Evolutionary conservation across 2,888 invertebrate genomes (phyloP).

Genomic region (Candidula unifasciata): DNA sequence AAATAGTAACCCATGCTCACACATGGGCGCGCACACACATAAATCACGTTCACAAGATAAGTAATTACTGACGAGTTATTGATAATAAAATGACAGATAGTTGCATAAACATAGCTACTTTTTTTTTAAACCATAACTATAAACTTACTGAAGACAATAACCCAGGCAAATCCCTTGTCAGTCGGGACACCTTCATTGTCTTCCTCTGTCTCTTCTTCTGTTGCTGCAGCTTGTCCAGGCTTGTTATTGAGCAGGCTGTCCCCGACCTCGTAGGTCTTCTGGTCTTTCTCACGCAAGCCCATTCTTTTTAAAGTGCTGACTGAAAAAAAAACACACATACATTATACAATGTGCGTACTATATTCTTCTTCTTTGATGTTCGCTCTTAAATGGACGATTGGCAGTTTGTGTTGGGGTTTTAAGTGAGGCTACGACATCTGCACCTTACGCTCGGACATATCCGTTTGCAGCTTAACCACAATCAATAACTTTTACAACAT

Average conservation of each 20-base stretch:
- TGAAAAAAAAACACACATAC: background rate
- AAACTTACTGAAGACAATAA: conserved; percentile 39
- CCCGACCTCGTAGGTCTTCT: background rate
- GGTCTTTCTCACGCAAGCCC: background rate
- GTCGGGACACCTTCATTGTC: conserved; percentile 30
- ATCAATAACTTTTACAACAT: too few species aligned
- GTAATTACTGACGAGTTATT: too few species aligned
- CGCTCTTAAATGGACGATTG: too few species aligned
- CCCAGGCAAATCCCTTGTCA: conserved; percentile 48
- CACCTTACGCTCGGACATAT: too few species aligned
- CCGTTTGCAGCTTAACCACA: too few species aligned
- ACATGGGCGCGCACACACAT: too few species aligned
- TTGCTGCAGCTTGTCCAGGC: background rate
- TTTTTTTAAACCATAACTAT: too few species aligned
- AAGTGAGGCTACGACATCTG: too few species aligned
- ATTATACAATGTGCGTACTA: background rate
- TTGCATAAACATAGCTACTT: background rate
- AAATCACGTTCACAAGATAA: too few species aligned
- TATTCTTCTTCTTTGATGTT: too few species aligned
- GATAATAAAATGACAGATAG: background rate
- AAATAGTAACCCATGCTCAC: too few species aligned
- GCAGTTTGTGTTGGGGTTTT: too few species aligned
- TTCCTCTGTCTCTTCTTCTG: background rate
- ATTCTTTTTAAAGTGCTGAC: background rate
- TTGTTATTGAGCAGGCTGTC: background rate